Evolutionary conservation across 92 coral and sea anemone species (phyloP).

Genomic region (Plumapathes pennacea): DNA sequence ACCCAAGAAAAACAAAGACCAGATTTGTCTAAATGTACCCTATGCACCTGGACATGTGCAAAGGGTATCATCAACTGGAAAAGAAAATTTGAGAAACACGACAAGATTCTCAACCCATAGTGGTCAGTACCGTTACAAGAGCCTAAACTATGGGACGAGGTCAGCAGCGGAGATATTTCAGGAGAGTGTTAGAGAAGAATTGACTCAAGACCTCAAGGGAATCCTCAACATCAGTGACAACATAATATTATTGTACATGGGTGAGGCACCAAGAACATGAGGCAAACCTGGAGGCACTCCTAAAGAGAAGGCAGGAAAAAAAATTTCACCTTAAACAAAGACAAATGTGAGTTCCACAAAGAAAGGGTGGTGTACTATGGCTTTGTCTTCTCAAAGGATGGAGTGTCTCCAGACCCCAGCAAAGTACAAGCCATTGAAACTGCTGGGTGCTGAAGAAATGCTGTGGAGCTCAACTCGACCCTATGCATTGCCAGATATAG

Average conservation of each 20-base stretch:
- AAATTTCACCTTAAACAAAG: slow-evolving; percentile 1
- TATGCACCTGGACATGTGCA: slow-evolving; percentile 8
- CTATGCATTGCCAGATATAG: too few relatives aligned
- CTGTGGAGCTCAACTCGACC: too few relatives aligned
- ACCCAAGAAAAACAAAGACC: slow-evolving; percentile 9
- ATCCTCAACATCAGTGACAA: slow-evolving; percentile 14
- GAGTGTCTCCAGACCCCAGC: too few relatives aligned
- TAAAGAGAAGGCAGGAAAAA: slow-evolving; percentile 7
- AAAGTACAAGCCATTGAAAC: too few relatives aligned
- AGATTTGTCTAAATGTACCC: slow-evolving; percentile 2
- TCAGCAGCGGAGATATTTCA: slow-evolving; percentile 15
- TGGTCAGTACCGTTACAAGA: slow-evolving; percentile 15
- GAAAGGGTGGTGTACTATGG: not conserved
- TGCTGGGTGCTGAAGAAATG: too few relatives aligned
- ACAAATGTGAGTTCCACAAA: slow-evolving; percentile 26
- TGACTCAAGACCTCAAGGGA: not conserved
- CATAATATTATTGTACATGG: slow-evolving; percentile 11
- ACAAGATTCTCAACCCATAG: slow-evolving; percentile 22
- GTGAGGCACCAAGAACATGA: too few relatives aligned
- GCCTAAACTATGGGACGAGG: slow-evolving; percentile 25
- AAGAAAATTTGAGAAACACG: not conserved
- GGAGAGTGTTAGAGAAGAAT: too few relatives aligned
- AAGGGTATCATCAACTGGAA: slow-evolving; percentile 29
- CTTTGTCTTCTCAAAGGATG: too few relatives aligned
- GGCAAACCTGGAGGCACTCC: slow-evolving; percentile 19